Base-by-base conservation (phyloP, 2,888 invertebrate species). In the Margaritifera margaritifera region DNA sequence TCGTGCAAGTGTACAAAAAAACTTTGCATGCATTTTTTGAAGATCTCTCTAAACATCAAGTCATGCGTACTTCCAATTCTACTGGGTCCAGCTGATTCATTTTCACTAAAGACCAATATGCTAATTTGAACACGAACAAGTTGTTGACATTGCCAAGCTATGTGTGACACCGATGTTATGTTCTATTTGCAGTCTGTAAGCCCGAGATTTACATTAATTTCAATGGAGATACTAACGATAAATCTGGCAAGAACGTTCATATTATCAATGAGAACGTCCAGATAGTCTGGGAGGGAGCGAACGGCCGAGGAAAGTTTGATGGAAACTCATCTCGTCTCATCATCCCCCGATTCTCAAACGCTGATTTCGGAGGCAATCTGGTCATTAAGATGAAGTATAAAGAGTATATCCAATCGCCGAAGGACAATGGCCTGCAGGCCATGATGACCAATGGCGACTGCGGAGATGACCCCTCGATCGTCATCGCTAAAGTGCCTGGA, bases 401-500 rank as follows among this genome's bases (percentile, higher is more conserved):
- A 63, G 77, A 75, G 56, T n/a, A 53, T 8, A 53, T 62, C 19
- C 31, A 62, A 8, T 66, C 59, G 19, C 51, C 66, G 1, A 53
- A 68, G 24, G 61, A 56, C 15, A 24, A 58, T 19, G 51, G 63
- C 6, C 62, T 76, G 15, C 82, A 84, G 69, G 82, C 84, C 0
- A 65, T 86, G 55, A 67, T 84, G 19, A 79, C 82, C 58, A 86
- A 86, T 70, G 84, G 86, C 5, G 84, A 86, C 71, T 86, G 86
- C 61, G 80, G 79, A 24, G 71, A 73, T 25, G 78, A 81, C 56
- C 80, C 81, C 20, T 83, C 86, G 18, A 72, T 86, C 52, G 77
- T 79, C 68, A 75, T 86, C 62, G 80, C 75, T 4, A 78, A 81
- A 27, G 73, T 77, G 50, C 71, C 75, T 5, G 72, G 74, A 42